Percentiles rank a stretch among this genome's conserved stretches.
Conservation (phyloP, 2,113 vertebrate species). For the Centrocercus urophasianus region DNA sequence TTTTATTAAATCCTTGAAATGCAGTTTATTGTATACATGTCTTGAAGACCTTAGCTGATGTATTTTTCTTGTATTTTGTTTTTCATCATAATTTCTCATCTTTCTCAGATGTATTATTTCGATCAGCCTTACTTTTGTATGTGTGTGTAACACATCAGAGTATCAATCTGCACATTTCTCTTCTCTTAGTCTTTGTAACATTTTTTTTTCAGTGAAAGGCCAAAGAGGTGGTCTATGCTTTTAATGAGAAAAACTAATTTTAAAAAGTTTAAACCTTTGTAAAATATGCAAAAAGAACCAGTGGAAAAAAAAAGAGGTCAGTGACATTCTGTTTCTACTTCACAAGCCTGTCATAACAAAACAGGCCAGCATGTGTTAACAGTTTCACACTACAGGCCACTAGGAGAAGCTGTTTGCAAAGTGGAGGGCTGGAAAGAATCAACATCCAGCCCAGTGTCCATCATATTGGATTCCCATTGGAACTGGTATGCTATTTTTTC, state of each 20-base stretch:
- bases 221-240: not conserved
- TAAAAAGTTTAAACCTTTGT: not conserved
- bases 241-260: not conserved
- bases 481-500: not conserved
- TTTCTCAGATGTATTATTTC: not conserved
- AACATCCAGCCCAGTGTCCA: not conserved
- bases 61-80: not conserved
- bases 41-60: not conserved
- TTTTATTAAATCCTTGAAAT: not conserved
- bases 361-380: not conserved
- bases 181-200: not conserved
- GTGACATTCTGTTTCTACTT: not conserved
- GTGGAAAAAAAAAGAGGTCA: not conserved
- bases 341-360: not conserved
- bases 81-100: not conserved
- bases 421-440: not conserved
- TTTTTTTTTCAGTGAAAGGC: not conserved
- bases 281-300: not conserved
- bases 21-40: not conserved
- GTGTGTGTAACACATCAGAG: not conserved
- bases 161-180: not conserved
- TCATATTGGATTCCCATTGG: not conserved
- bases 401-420: conserved; percentile 63
- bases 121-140: not conserved
- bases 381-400: not conserved